phyloP scores from a whole-genome alignment of 2,113 vertebrate genomes.

The Phalacrocorax brasilianus region DNA sequence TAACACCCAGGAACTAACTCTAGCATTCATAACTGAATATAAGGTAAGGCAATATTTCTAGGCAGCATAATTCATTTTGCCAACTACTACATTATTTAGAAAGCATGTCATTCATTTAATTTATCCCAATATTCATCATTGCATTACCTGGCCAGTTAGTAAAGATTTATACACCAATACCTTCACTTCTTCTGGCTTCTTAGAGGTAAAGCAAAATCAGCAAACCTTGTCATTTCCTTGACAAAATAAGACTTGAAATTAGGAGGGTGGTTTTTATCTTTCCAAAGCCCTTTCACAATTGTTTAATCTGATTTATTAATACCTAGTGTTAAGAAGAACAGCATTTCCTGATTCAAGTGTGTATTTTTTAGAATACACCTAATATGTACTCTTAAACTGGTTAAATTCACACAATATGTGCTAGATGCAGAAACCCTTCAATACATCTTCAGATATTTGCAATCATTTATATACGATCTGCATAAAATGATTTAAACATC shows the following conservation, averaged over 20 bases:
- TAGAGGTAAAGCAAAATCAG: neutral
- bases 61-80: neutral
- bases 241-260: neutral
- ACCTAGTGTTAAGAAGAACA: neutral
- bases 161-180: neutral
- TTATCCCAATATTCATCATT: rapidly evolving
- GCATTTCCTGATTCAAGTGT: neutral
- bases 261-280: neutral
- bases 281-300: neutral
- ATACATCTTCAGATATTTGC: no score
- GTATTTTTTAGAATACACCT: neutral
- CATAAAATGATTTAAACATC: no score
- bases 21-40: neutral
- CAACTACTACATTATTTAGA: neutral
- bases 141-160: neutral
- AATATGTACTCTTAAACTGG: neutral
- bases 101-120: neutral
- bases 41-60: neutral
- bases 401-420: neutral
- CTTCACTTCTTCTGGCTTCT: neutral
- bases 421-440: no score
- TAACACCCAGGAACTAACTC: neutral
- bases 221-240: neutral
- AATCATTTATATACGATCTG: no score
- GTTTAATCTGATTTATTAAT: neutral